Evolutionary conservation across 2,113 vertebrate species (phyloP), one percentile per base, ranked within the genome.

Genomic region (Platysteira castanea): DNA sequence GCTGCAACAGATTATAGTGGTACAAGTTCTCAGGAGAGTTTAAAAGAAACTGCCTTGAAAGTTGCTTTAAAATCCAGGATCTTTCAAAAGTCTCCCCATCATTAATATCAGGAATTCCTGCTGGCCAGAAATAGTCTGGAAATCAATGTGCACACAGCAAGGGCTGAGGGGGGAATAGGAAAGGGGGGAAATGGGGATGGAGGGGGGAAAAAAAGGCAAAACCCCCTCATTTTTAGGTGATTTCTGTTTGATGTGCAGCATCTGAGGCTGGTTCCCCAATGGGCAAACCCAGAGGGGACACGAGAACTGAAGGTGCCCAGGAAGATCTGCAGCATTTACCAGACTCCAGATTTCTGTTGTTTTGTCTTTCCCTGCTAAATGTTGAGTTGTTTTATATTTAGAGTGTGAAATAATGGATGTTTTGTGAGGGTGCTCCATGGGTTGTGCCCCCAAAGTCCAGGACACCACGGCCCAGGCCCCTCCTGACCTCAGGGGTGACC

Each of bases 111-210:
- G 42, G 30, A 76, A 35, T 7, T 86, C 39, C 63, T 86, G 35
- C 79, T 57, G 60, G 42, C 12, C 77, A 94, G 50, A 37, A 91
- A 81, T 4, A 53, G 14, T 3, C 50, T 65, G 37, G 46, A 31
- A 95, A 83, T 50, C 82, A 64, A 70, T 10, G n/a, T 14, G n/a
- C n/a, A 24, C 2, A 6, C 0, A 1, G 33, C 37, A 74, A 44
- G 28, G 49, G 31, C 5, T 17, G 24, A 42, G 18, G 11, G 46
- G 11, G 10, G 10, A 10, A 8, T 0, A 13, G 23, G 22, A 37
- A 46, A 46, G 11, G 4, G 13, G 5, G 8, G 1, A 22, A 33
- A 35, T 26, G 2, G 1, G 4, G n/a, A 3, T 41, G 18, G 8
- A 42, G 21, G 6, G 26, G 13, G 7, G 2, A 8, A 33, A 17